A percentile compares a stretch with the other conserved stretches of the same genome.
These are phyloP conservation scores for Anolis apletophallus DNA, from an alignment of 2,797 vertebrate species.

Conservation along the genomic window DNA sequence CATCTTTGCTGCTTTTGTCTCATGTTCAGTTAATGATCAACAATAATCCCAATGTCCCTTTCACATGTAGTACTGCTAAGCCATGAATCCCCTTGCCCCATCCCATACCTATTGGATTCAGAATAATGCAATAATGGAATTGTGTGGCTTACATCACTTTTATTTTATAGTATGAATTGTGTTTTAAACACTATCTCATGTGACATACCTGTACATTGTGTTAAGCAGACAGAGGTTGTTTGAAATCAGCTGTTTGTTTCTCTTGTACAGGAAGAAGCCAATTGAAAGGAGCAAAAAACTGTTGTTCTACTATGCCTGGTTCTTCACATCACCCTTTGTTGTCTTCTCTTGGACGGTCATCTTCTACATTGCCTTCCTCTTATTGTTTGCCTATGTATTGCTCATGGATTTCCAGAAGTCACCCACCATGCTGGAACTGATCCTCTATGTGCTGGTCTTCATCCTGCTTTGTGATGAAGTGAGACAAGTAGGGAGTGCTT, in stretches of 20 bases:
- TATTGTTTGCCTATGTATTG: slow-evolving; percentile 83
- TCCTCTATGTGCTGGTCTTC: slow-evolving; percentile 83
- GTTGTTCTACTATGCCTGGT: slow-evolving; percentile 78
- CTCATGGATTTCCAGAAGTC: slow-evolving; percentile 83
- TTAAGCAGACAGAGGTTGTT: neutral
- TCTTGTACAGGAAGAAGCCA: slow-evolving; percentile 77
- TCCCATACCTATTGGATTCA: neutral
- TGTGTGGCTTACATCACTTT: neutral
- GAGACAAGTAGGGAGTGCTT: slow-evolving; percentile 78
- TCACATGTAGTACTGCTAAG: no score
- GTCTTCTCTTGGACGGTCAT: slow-evolving; percentile 86
- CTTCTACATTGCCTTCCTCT: slow-evolving; percentile 83
- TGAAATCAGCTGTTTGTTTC: neutral
- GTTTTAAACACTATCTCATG: neutral
- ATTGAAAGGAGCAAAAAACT: slow-evolving; percentile 75
- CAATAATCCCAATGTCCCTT: no score
- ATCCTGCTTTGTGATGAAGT: slow-evolving; percentile 85
- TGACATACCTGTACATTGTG: neutral
- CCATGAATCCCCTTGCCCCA: no score
- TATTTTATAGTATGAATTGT: neutral
- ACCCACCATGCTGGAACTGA: slow-evolving; percentile 78
- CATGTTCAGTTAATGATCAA: no score
- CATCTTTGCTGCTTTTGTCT: no score
- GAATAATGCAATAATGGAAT: neutral
- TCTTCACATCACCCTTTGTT: slow-evolving; percentile 84